Conservation (phyloP, 2,113 vertebrate species). For the Pseudorasbora parva region DNA sequence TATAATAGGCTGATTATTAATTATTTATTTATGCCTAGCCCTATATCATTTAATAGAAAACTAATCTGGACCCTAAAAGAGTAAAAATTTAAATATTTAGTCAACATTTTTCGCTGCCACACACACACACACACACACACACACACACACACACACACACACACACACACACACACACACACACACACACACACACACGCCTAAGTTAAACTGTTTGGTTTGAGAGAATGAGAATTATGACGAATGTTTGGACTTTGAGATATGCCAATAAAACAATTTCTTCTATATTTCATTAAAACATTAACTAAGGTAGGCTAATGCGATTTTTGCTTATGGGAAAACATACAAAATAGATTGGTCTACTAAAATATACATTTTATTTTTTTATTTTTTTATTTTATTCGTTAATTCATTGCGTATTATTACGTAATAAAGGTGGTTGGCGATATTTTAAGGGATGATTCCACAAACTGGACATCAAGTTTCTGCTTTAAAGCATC, state of each 20-base stretch:
- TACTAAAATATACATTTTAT: not conserved
- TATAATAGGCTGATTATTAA: not conserved
- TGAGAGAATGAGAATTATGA: not conserved
- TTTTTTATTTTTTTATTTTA: not conserved
- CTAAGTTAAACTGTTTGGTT: not conserved
- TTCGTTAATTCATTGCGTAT: no score
- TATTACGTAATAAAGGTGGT: not conserved
- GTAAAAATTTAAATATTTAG: not conserved
- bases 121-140: no score
- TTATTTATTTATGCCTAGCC: not conserved
- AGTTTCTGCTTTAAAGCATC: not conserved
- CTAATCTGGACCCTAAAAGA: not conserved
- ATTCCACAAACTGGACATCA: not conserved
- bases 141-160: no score
- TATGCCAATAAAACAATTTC: constrained; percentile 18
- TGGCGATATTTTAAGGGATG: not conserved
- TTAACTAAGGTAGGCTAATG: not conserved
- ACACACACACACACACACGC: no score
- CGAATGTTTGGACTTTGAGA: not conserved
- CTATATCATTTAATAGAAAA: not conserved
- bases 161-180: no score
- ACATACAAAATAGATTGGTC: not conserved
- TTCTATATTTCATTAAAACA: constrained; percentile 2
- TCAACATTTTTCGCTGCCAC: not conserved
- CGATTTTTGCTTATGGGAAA: not conserved